Conservation (phyloP, 2,888 invertebrate genomes). For the Ichneumoninae sp. region DNA sequence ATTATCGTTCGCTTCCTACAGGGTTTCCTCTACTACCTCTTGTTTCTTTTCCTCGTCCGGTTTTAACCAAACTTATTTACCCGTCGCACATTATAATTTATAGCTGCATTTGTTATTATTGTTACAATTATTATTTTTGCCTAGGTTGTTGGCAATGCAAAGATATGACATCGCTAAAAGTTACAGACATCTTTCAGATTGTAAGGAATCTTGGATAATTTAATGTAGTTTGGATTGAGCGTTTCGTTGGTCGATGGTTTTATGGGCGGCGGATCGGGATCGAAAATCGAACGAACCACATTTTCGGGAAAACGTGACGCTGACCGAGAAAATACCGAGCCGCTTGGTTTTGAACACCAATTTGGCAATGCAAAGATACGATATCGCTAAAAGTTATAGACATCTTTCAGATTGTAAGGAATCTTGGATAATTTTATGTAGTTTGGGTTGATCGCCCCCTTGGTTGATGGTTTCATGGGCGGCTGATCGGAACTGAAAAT, state of each 20-base stretch:
- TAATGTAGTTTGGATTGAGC: background rate
- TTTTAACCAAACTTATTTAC: conserved; percentile 26
- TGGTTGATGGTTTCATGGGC: background rate
- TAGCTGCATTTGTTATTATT: background rate
- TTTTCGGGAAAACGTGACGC: background rate
- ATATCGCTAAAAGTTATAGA: too few species aligned
- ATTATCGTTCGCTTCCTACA: conserved; percentile 70
- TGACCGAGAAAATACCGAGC: conserved; percentile 26
- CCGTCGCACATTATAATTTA: conserved; percentile 24
- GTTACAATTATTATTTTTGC: background rate
- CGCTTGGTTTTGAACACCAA: conserved; percentile 7
- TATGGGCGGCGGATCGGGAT: background rate
- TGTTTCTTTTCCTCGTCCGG: conserved; percentile 64
- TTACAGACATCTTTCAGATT: too few species aligned
- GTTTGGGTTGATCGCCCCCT: background rate
- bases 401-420: too few species aligned
- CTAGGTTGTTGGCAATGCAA: background rate
- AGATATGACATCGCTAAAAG: background rate
- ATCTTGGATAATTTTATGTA: background rate
- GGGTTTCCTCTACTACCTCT: conserved; percentile 53
- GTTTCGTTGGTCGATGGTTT: background rate
- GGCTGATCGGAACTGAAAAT: background rate
- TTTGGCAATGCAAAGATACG: too few species aligned
- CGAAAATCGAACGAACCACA: background rate
- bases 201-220: background rate